Conservation (phyloP, 2,113 vertebrate genomes). For the Tricholaema leucomelas region DNA sequence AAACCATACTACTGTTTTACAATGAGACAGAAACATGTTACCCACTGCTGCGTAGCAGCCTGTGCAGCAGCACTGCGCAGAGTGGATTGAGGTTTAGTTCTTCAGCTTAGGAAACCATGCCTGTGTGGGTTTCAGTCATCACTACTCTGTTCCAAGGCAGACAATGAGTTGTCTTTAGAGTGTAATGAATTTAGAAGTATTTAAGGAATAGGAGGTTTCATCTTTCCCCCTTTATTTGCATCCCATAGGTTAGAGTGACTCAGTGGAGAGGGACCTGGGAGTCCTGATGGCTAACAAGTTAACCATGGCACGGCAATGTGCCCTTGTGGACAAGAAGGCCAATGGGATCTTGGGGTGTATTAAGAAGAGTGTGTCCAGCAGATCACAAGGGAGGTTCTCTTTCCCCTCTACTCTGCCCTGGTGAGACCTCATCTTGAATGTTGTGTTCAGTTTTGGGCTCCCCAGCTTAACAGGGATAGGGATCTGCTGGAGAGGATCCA, state of each 20-base stretch:
- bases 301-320: no score
- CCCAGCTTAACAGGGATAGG: no score
- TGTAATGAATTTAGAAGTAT: neutral
- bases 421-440: no score
- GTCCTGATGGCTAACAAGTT: no score
- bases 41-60: neutral
- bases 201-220: neutral
- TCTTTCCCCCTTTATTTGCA: neutral
- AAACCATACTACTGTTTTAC: neutral
- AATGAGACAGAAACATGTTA: neutral
- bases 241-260: neutral
- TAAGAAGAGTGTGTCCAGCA: no score
- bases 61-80: neutral
- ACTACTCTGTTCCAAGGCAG: neutral
- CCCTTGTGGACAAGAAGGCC: no score
- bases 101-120: neutral
- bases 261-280: no score
- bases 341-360: no score
- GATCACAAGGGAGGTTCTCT: no score
- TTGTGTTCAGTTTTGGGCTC: no score
- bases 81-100: neutral
- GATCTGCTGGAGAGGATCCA: no score
- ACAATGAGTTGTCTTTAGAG: neutral
- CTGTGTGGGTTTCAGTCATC: neutral
- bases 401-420: no score